Evolutionary conservation across 2,113 vertebrate species (phyloP).

Genomic region (Petromus typicus): DNA sequence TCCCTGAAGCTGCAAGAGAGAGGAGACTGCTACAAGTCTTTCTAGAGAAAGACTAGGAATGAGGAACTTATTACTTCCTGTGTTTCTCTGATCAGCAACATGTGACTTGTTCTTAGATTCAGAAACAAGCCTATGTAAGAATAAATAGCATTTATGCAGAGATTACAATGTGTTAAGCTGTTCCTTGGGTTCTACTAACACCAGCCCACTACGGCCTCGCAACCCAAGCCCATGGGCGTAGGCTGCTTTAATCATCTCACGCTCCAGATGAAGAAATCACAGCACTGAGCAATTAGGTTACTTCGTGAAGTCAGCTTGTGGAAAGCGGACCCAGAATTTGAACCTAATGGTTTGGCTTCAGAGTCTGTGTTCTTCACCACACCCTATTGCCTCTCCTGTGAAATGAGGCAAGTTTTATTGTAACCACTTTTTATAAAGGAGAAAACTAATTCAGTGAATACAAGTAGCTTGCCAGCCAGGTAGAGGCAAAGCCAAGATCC

Average conservation of each 20-base stretch:
- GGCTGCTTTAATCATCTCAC: neutral
- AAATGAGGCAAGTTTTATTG: slow-evolving; percentile 54
- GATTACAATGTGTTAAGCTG: neutral
- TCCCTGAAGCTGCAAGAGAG: neutral
- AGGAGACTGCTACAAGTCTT: neutral
- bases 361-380: slow-evolving; percentile 10
- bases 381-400: neutral
- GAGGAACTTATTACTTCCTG: neutral
- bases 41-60: neutral
- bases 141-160: neutral
- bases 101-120: slow-evolving; percentile 15
- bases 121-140: neutral
- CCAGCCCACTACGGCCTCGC: neutral
- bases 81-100: neutral
- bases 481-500: slow-evolving; percentile 36
- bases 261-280: neutral
- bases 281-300: neutral
- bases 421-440: slow-evolving; percentile 49
- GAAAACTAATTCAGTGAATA: slow-evolving; percentile 52
- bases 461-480: slow-evolving; percentile 18
- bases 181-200: neutral
- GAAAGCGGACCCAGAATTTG: slow-evolving; percentile 32
- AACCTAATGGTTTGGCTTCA: neutral
- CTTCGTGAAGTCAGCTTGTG: neutral
- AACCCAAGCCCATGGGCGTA: neutral